phyloP scores from a whole-genome alignment of 2,113 vertebrate species.

The Merops nubicus region DNA sequence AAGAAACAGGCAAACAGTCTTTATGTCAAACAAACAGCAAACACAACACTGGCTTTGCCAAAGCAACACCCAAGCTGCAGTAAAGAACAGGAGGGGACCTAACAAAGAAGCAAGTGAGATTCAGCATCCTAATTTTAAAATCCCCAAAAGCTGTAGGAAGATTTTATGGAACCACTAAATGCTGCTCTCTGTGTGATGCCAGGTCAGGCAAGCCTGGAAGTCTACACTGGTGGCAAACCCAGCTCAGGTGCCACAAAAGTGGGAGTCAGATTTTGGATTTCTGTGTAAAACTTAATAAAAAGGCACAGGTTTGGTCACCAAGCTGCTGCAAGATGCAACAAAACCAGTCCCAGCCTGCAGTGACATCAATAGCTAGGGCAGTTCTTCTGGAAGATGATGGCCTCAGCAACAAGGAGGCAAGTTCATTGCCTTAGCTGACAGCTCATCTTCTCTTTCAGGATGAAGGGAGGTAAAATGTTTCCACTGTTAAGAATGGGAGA shows the following conservation, averaged over 20 bases:
- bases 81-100: background rate
- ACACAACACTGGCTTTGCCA: background rate
- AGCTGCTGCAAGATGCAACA: too few species aligned
- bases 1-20: background rate
- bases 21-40: background rate
- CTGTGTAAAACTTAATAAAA: too few species aligned
- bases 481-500: background rate
- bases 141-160: background rate
- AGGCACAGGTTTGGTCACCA: background rate
- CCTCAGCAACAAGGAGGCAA: background rate
- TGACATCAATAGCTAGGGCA: background rate
- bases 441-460: background rate
- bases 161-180: background rate
- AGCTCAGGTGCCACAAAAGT: background rate
- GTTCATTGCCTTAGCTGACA: too few species aligned
- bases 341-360: background rate
- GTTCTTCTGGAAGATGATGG: background rate
- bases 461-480: background rate
- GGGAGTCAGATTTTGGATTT: background rate
- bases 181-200: accelerated
- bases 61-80: background rate
- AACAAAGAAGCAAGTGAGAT: background rate
- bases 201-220: too few species aligned
- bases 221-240: background rate
- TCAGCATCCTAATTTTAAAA: background rate